Percentiles rank a stretch among this genome's conserved stretches.
Evolutionary conservation across 2,113 vertebrate species (phyloP).

Genomic region (Acanthochromis polyacanthus): DNA sequence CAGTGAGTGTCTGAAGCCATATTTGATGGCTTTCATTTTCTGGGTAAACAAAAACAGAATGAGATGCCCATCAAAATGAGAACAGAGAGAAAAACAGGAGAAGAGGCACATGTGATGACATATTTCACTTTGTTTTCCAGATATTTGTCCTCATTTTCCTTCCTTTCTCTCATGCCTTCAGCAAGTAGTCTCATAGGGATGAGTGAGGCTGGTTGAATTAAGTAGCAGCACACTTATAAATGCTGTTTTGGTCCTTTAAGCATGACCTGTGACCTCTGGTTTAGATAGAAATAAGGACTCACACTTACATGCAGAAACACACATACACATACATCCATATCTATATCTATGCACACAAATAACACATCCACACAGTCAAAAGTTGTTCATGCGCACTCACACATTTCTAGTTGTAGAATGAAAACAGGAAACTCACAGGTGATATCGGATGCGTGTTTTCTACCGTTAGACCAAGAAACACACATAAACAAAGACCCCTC

Average conservation of each 20-base stretch:
- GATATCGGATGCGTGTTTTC: too few species aligned
- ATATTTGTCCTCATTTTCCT: slow-evolving; percentile 6
- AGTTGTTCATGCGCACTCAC: neutral
- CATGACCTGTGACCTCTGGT: slow-evolving; percentile 23
- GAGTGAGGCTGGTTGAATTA: slow-evolving; percentile 31
- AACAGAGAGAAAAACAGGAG: slow-evolving; percentile 5
- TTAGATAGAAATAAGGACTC: slow-evolving; percentile 24
- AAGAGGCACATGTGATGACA: neutral
- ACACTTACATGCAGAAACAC: neutral
- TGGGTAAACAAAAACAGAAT: slow-evolving; percentile 20
- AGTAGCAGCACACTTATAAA: slow-evolving; percentile 10
- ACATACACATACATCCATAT: neutral
- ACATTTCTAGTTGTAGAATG: neutral
- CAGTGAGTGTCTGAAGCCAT: neutral
- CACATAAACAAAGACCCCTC: neutral
- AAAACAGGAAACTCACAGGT: neutral
- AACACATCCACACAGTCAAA: neutral
- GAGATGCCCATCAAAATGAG: slow-evolving; percentile 3
- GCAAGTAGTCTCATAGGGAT: neutral
- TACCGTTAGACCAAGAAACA: neutral
- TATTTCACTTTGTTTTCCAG: neutral
- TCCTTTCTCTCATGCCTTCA: neutral
- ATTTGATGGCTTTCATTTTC: neutral
- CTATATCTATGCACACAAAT: neutral
- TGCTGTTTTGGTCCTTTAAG: neutral